Base-by-base conservation (phyloP, 2,797 vertebrate species). In the Borostomias antarcticus region DNA sequence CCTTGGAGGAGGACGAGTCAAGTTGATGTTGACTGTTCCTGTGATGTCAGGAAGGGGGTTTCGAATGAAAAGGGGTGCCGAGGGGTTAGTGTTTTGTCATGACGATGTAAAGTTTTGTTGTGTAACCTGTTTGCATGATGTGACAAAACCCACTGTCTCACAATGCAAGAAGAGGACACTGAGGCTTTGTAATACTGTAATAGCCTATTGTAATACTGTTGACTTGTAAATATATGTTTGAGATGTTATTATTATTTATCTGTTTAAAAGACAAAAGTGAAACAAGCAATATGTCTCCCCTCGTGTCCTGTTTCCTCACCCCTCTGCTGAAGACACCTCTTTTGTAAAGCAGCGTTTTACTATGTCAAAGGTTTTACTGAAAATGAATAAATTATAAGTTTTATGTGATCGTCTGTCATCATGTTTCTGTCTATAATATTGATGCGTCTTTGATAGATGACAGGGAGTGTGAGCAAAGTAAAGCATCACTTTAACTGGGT, bases 231-330 rank as follows among this genome's bases (percentile, higher is more conserved):
- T 95, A 79, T 61, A 88, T 92, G 91, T 80, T 92, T 94, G 93
- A 91, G 90, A 94, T 95, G 93, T 91, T 93, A 92, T 94, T 93
- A 92, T 94, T 94, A 96, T 95, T 95, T 94, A 95, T 95, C 93
- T 86, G 85, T 93, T 94, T 92, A 92, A 86, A 84, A 58, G 72
- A 79, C 93, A 62, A 51, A 67, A 54, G 72, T 73, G 64, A 67
- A 75, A 64, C 73, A 82, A 90, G 88, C 87, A 90, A 89, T 89
- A 89, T 43, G 77, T 87, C 68, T 84, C 81, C 81, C 77, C 54
- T 81, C 1, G 79, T 89, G 80, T 76, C 58, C 75, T 70, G n/a
- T n/a, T 68, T 29, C 32, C 50, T 17, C 19, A 26, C 77, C 68
- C 58, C 77, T 57, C 64, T 70, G 78, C 79, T 82, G 73, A 84